These are phyloP conservation scores for Onthophagus taurus DNA, from an alignment of 1,140 invertebrate species.

Conservation along the genomic window DNA sequence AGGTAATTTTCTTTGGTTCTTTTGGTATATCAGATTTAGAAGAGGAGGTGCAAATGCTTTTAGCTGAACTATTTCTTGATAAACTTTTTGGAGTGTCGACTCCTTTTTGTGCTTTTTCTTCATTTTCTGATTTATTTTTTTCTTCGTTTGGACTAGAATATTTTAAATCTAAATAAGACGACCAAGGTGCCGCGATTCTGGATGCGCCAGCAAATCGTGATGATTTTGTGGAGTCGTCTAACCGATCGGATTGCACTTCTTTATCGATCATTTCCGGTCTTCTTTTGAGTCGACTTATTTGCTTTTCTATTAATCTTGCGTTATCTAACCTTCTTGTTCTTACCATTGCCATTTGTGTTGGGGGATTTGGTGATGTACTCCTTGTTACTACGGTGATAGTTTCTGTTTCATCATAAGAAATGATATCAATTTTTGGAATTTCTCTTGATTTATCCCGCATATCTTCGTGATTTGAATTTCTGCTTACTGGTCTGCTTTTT, in stretches of 20 bases:
- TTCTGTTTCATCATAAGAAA: slow-evolving; percentile 32
- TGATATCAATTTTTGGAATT: slow-evolving; percentile 11
- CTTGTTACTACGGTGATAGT: slow-evolving; percentile 57
- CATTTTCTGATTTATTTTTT: slow-evolving; percentile 17
- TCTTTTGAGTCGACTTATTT: slow-evolving; percentile 46
- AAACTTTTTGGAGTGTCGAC: slow-evolving; percentile 32
- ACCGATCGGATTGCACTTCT: slow-evolving; percentile 57
- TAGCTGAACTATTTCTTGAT: slow-evolving; percentile 35
- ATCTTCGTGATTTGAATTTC: slow-evolving; percentile 28
- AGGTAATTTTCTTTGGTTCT: slow-evolving; percentile 15
- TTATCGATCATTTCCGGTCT: slow-evolving; percentile 49
- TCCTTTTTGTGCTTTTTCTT: slow-evolving; percentile 12
- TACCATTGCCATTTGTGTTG: slow-evolving; percentile 46
- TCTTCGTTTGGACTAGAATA: slow-evolving; percentile 36
- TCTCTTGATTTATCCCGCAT: background rate
- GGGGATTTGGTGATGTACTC: slow-evolving; percentile 65
- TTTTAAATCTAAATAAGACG: slow-evolving; percentile 52
- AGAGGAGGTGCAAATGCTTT: slow-evolving; percentile 24
- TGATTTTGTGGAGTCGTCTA: slow-evolving; percentile 51
- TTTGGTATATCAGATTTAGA: slow-evolving; percentile 24
- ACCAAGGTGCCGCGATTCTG: slow-evolving; percentile 50
- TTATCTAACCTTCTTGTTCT: slow-evolving; percentile 57
- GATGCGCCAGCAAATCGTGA: slow-evolving; percentile 49
- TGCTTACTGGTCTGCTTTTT: slow-evolving; percentile 24
- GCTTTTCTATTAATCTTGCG: slow-evolving; percentile 58